Conservation (phyloP, 2,797 vertebrate species). For the Hirundo rustica region DNA sequence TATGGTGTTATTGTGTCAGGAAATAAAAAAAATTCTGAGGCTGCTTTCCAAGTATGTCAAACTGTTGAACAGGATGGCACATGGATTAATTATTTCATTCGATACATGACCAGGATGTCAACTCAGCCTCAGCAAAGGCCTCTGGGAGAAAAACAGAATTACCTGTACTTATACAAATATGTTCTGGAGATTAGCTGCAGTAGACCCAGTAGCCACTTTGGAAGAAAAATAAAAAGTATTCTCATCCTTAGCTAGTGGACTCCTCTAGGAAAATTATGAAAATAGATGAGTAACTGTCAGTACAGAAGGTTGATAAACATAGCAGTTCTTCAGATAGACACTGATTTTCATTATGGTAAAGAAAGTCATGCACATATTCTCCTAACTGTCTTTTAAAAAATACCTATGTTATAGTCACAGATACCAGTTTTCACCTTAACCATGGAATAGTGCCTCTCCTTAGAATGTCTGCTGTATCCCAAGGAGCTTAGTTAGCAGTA, state of each 20-base stretch:
- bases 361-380: not conserved
- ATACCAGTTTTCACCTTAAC: not conserved
- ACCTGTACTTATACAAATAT: not conserved
- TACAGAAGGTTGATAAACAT: not conserved
- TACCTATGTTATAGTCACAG: not conserved
- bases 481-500: not conserved
- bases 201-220: not conserved
- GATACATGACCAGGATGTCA: not conserved
- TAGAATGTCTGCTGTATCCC: not conserved
- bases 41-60: not conserved
- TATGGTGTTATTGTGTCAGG: not conserved
- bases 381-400: not conserved
- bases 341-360: not conserved
- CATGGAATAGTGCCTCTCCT: not conserved
- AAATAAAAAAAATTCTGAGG: not conserved
- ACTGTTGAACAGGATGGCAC: not conserved
- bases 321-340: not conserved
- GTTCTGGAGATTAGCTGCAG: not conserved
- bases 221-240: conserved; percentile 10
- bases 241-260: not conserved
- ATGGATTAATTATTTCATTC: not conserved
- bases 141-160: not conserved
- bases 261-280: not conserved
- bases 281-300: not conserved
- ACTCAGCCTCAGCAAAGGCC: not conserved